Evolutionary conservation across 2,113 vertebrate genomes (phyloP).

Genomic region (Gadus chalcogrammus): DNA sequence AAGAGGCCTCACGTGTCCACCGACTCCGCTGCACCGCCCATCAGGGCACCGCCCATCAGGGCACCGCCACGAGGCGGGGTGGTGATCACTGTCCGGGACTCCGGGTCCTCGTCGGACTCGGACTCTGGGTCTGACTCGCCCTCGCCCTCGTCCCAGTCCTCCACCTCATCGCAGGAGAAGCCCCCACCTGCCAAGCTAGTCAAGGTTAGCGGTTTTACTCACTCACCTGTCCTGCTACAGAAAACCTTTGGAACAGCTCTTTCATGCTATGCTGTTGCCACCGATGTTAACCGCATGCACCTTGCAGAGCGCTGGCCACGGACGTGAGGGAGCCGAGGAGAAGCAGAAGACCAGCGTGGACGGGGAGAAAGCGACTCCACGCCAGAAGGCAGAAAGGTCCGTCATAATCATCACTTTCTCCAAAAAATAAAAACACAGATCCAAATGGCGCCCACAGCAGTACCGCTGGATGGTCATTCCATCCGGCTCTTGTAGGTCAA

Average conservation of each 20-base stretch:
- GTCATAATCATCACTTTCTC: conserved; percentile 22
- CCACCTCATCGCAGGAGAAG: conserved; percentile 49
- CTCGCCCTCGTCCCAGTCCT: conserved; percentile 58
- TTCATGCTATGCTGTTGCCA: conserved; percentile 11
- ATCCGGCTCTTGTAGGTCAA: not conserved
- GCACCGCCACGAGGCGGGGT: conserved; percentile 14
- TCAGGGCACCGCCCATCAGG: conserved; percentile 29
- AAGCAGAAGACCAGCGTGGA: conserved; percentile 37
- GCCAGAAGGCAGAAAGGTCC: conserved; percentile 57
- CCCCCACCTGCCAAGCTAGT: conserved; percentile 39
- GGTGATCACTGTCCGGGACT: conserved; percentile 37
- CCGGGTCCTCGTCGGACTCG: conserved; percentile 70
- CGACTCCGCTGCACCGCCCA: conserved; percentile 33
- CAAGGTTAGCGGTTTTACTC: conserved; percentile 62
- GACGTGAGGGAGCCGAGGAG: conserved; percentile 26
- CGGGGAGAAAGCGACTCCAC: conserved; percentile 34
- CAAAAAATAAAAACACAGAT: not conserved
- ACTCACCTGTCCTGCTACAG: no score
- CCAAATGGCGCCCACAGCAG: not conserved
- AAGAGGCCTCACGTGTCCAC: conserved; percentile 37
- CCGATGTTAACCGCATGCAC: conserved; percentile 22
- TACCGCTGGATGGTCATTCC: not conserved
- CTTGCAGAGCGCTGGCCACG: conserved; percentile 47
- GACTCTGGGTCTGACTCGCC: conserved; percentile 69
- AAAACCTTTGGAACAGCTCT: no score